phyloP scores from a whole-genome alignment of 2,888 invertebrate species.

The Sturmia bella region DNA sequence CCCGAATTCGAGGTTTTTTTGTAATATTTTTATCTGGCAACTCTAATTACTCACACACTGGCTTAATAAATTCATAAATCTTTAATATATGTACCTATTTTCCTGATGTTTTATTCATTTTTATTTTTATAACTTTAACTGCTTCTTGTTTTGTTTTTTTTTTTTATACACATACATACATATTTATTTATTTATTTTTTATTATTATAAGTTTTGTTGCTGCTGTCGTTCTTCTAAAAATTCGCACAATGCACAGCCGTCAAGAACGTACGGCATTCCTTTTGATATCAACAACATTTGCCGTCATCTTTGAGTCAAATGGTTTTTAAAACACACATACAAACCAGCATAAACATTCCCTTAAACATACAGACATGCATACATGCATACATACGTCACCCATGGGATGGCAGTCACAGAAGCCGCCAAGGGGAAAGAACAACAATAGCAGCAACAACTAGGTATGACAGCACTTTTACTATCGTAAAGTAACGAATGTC shows the following conservation, averaged over 20 bases:
- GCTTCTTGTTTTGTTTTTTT: slow-evolving; percentile 10
- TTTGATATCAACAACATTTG: slow-evolving; percentile 64
- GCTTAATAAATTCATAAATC: slow-evolving; percentile 42
- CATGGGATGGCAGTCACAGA: slow-evolving; percentile 37
- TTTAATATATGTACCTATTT: slow-evolving; percentile 47
- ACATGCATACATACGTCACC: background rate
- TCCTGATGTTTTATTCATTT: slow-evolving; percentile 51
- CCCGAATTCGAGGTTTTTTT: no score
- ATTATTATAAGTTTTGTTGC: slow-evolving; percentile 4
- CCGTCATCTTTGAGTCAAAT: slow-evolving; percentile 63
- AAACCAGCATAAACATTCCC: no score
- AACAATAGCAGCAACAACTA: slow-evolving; percentile 35
- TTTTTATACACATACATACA: no score
- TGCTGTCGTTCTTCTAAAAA: slow-evolving; percentile 37
- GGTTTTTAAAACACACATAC: slow-evolving; percentile 22
- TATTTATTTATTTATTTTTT: background rate
- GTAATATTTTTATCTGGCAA: no score
- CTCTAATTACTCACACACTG: background rate
- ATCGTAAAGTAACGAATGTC: slow-evolving; percentile 63
- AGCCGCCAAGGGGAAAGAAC: slow-evolving; percentile 30
- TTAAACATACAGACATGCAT: background rate
- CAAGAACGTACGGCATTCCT: slow-evolving; percentile 63
- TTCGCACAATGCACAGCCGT: slow-evolving; percentile 60
- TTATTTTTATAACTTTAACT: slow-evolving; percentile 36
- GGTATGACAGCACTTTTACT: slow-evolving; percentile 66